phyloP scores from a whole-genome alignment of 1,140 invertebrate species.

The Whitmania pigra region DNA sequence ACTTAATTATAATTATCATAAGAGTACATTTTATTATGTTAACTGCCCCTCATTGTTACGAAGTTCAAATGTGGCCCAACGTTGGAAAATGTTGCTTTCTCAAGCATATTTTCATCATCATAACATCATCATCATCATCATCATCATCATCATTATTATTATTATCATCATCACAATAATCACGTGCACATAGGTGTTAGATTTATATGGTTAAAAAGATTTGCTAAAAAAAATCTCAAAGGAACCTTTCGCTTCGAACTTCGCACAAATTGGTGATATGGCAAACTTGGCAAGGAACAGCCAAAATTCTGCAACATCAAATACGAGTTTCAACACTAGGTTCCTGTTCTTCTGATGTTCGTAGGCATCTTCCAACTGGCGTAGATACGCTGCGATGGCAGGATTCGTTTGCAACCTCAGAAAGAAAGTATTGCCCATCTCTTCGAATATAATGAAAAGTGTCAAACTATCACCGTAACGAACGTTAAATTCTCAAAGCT shows the following conservation, averaged over 20 bases:
- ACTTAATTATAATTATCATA: too few relatives aligned
- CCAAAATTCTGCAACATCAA: conserved; percentile 1
- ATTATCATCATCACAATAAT: too few relatives aligned
- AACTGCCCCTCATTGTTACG: too few relatives aligned
- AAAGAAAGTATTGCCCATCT: conserved; percentile 7
- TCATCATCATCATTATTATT: too few relatives aligned
- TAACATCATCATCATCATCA: too few relatives aligned
- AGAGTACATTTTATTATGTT: too few relatives aligned
- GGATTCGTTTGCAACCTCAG: neutral
- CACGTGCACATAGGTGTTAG: too few relatives aligned
- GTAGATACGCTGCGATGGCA: neutral
- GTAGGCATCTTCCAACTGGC: conserved; percentile 1
- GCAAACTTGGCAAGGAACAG: conserved; percentile 2
- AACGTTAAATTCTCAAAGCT: neutral
- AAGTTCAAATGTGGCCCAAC: too few relatives aligned
- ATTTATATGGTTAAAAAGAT: neutral
- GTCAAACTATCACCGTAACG: too few relatives aligned
- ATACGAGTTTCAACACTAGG: neutral
- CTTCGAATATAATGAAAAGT: neutral
- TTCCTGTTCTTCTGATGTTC: conserved; percentile 3
- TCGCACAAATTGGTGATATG: neutral
- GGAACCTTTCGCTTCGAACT: neutral
- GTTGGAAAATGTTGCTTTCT: too few relatives aligned
- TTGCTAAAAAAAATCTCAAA: neutral
- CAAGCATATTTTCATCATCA: too few relatives aligned